A percentile compares a stretch with the other conserved stretches of the same genome.
Evolutionary conservation across 2,888 invertebrate species (phyloP).

Genomic region (Euzophera pinguis): DNA sequence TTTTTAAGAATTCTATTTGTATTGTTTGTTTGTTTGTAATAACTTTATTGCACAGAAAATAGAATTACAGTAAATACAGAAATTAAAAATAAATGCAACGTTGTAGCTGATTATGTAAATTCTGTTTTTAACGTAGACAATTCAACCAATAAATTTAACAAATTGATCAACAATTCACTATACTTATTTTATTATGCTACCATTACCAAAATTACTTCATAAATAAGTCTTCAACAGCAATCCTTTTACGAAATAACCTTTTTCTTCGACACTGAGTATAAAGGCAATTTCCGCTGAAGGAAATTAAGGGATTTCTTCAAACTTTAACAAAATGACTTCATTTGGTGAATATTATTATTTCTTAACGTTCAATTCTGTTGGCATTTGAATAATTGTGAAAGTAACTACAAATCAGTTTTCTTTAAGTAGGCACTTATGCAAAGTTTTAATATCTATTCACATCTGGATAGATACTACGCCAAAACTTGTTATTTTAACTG

Average conservation of each 20-base stretch:
- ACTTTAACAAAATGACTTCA: conserved; percentile 42
- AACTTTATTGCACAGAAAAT: no score
- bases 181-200: not conserved
- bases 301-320: conserved; percentile 55
- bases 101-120: not conserved
- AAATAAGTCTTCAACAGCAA: conserved; percentile 13
- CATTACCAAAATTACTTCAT: conserved; percentile 8
- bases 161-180: not conserved
- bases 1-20: no score
- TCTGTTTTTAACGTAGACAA: not conserved
- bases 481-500: no score
- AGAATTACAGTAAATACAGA: no score
- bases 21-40: no score
- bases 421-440: no score
- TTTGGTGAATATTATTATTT: conserved; percentile 22
- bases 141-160: not conserved
- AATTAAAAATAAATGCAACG: no score
- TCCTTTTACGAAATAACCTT: conserved; percentile 11
- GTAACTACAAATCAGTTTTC: no score
- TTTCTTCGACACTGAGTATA: conserved; percentile 29
- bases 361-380: not conserved
- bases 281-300: conserved; percentile 62
- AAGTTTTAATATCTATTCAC: no score
- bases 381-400: not conserved
- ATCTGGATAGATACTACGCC: no score